Conservation (phyloP, 2,797 vertebrate species). For the Enteromius unitaeniatus region DNA sequence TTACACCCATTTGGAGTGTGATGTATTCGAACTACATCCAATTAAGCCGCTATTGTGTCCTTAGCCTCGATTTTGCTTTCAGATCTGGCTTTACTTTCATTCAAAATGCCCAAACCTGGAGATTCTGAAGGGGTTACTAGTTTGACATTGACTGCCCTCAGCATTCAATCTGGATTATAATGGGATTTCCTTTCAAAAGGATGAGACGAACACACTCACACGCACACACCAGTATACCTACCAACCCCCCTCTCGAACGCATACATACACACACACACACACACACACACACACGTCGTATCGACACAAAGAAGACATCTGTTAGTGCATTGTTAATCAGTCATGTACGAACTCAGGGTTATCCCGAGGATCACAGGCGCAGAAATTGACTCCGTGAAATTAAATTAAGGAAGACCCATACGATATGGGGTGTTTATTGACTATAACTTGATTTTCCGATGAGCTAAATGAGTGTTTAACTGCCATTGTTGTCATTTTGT, state of each 20-base stretch:
- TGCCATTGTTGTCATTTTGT: not conserved
- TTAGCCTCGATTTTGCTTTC: slow-evolving; percentile 17
- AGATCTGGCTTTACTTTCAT: slow-evolving; percentile 27
- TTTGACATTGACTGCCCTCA: slow-evolving; percentile 49
- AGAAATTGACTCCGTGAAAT: slow-evolving; percentile 53
- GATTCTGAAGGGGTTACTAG: slow-evolving; percentile 36
- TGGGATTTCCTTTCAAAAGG: slow-evolving; percentile 59
- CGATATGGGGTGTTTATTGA: slow-evolving; percentile 32
- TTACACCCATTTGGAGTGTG: slow-evolving; percentile 22
- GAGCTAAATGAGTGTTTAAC: slow-evolving; percentile 4
- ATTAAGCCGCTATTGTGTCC: slow-evolving; percentile 5
- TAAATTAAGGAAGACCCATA: slow-evolving; percentile 49
- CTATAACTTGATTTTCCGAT: slow-evolving; percentile 20
- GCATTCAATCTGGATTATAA: slow-evolving; percentile 60
- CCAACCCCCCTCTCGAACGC: slow-evolving; percentile 42
- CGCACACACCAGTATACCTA: slow-evolving; percentile 35
- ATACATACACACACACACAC: not conserved
- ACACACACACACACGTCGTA: slow-evolving; percentile 23
- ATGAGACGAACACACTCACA: slow-evolving; percentile 42
- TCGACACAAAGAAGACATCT: slow-evolving; percentile 58
- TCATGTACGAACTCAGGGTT: slow-evolving; percentile 48
- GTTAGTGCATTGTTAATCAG: slow-evolving; percentile 58
- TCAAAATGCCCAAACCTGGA: slow-evolving; percentile 9
- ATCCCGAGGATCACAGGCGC: slow-evolving; percentile 46
- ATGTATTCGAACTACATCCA: slow-evolving; percentile 6